Conservation (phyloP, 2,888 invertebrate species). For the Tetramorium bicarinatum region DNA sequence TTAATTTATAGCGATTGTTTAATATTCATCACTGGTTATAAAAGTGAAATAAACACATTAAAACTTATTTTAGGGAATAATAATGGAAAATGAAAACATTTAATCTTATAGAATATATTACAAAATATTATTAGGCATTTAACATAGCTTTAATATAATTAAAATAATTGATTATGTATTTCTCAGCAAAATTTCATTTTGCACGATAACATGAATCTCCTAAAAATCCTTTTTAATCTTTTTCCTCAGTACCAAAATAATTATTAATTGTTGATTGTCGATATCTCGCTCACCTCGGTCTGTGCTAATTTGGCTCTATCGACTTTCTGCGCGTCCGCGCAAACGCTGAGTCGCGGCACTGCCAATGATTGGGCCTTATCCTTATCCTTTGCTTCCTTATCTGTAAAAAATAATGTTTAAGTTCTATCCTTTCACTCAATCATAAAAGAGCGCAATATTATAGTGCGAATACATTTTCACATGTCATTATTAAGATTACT, state of each 20-base stretch:
- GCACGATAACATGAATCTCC: background rate
- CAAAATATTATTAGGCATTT: background rate
- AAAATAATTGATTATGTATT: background rate
- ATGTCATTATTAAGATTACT: background rate
- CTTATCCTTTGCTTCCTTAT: constrained; percentile 93
- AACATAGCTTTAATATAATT: background rate
- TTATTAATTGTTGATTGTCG: background rate
- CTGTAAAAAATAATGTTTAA: constrained; percentile 86
- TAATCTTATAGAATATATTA: background rate
- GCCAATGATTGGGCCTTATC: constrained; percentile 90
- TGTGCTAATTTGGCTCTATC: constrained; percentile 96
- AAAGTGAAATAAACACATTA: background rate
- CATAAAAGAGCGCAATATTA: background rate
- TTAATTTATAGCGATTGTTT: background rate
- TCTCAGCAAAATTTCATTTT: background rate
- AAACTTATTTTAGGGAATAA: background rate
- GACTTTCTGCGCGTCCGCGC: constrained; percentile 97
- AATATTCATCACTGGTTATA: background rate
- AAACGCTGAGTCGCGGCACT: constrained; percentile 95
- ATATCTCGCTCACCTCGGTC: constrained; percentile 90
- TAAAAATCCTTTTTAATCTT: background rate
- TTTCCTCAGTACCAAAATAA: background rate
- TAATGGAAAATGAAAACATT: background rate
- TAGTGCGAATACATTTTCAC: background rate
- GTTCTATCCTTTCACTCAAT: background rate